These are phyloP conservation scores for Ophioderma brevispina DNA, from an alignment of 35 echinoderm and acorn worm species.

Conservation along the genomic window DNA sequence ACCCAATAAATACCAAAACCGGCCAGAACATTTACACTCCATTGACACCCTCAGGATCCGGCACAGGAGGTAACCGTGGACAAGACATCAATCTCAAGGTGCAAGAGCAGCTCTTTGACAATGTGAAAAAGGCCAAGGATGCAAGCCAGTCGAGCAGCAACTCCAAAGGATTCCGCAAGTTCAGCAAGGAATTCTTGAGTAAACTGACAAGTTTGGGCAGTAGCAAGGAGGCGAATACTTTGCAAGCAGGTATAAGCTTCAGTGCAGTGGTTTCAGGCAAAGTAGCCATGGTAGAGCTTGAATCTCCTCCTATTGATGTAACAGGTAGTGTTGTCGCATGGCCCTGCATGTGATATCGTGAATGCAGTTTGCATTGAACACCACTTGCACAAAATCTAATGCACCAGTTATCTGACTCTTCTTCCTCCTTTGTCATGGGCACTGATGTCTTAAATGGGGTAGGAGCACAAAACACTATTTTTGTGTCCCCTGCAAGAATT, in stretches of 20 bases:
- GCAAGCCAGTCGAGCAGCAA: neutral
- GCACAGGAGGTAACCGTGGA: neutral
- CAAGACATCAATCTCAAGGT: slow-evolving; percentile 1
- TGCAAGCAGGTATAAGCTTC: neutral
- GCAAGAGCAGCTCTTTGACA: slow-evolving; percentile 1
- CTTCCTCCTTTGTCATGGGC: too few species aligned
- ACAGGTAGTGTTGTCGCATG: slow-evolving; percentile 8
- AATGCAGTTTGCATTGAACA: too few species aligned
- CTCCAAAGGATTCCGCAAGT: neutral
- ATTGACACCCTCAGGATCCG: neutral
- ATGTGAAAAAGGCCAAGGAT: neutral
- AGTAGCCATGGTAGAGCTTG: neutral
- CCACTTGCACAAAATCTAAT: too few species aligned
- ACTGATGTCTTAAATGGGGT: too few species aligned
- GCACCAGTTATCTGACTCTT: too few species aligned
- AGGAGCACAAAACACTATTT: too few species aligned
- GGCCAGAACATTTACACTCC: neutral
- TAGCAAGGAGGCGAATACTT: neutral
- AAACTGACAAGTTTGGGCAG: neutral
- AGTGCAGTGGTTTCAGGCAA: neutral
- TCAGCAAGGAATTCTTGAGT: neutral
- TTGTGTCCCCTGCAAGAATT: too few species aligned
- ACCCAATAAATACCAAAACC: neutral
- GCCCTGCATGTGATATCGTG: too few species aligned
- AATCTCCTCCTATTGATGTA: neutral